Evolutionary conservation across 2,797 vertebrate genomes (phyloP).

Genomic region (Sebastes elongatus): DNA sequence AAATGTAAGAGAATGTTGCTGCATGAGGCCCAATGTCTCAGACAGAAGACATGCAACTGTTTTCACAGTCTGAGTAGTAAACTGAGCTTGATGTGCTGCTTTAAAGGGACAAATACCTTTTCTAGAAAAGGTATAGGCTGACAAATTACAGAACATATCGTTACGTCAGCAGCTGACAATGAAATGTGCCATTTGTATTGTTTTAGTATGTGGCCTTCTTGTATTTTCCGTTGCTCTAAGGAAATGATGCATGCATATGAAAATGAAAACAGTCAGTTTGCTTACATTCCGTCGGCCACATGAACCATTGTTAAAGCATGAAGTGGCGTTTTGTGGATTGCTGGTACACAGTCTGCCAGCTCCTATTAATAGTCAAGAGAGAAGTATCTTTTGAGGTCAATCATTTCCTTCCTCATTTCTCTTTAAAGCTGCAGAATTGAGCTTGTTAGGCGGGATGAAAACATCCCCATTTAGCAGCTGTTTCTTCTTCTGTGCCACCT

Average conservation of each 20-base stretch:
- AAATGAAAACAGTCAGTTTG: constrained; percentile 37
- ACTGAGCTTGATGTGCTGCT: background rate
- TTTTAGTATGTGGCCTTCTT: background rate
- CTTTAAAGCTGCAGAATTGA: constrained; percentile 58
- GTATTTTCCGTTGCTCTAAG: constrained; percentile 4
- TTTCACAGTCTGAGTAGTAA: background rate
- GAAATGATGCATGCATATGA: background rate
- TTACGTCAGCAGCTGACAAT: background rate
- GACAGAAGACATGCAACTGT: background rate
- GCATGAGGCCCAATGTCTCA: background rate
- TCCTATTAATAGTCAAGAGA: constrained; percentile 75
- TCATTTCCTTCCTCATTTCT: constrained; percentile 62
- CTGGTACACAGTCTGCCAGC: constrained; percentile 60
- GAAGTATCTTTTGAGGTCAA: constrained; percentile 78
- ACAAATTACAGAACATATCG: background rate
- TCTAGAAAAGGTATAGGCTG: background rate
- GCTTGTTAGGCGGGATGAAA: constrained; percentile 70
- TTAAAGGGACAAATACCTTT: background rate
- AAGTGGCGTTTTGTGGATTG: constrained; percentile 58
- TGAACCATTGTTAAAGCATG: constrained; percentile 45
- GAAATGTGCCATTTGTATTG: background rate
- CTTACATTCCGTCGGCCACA: constrained; percentile 21
- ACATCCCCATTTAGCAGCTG: constrained; percentile 65
- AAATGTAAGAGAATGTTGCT: no score
- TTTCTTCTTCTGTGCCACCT: constrained; percentile 58